Evolutionary conservation across 2,113 vertebrate species (phyloP).

Genomic region (Epinephelus lanceolatus): DNA sequence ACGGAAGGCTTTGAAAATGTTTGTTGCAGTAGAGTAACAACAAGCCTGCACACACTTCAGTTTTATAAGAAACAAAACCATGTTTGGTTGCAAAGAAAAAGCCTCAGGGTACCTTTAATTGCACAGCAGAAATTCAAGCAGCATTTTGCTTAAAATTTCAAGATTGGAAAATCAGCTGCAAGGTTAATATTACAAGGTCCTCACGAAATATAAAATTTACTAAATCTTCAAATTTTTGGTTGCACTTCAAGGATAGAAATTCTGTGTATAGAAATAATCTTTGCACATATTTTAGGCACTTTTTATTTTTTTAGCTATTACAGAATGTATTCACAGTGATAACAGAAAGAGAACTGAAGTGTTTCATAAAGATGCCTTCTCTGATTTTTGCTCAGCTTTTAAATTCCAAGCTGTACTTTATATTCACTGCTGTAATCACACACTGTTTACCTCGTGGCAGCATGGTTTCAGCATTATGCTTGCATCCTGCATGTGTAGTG

Average conservation of each 20-base stretch:
- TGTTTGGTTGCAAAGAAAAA: neutral
- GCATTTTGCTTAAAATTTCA: neutral
- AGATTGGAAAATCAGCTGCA: neutral
- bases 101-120: neutral
- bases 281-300: conserved; percentile 3
- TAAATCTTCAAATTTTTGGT: neutral
- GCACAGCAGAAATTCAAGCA: neutral
- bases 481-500: conserved; percentile 40
- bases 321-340: conserved; percentile 13
- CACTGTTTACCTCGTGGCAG: conserved; percentile 45
- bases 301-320: conserved; percentile 3
- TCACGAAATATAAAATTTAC: conserved; percentile 9
- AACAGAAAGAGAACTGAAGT: conserved; percentile 1
- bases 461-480: conserved; percentile 52
- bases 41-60: neutral
- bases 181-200: neutral
- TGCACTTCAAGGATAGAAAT: neutral
- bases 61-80: neutral
- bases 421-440: conserved; percentile 56
- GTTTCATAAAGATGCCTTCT: conserved; percentile 34
- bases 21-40: conserved; percentile 9
- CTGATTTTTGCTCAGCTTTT: conserved; percentile 28
- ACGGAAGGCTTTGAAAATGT: neutral
- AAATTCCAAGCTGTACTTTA: conserved; percentile 32
- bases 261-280: neutral